Base-by-base conservation (phyloP, 2,888 invertebrate genomes). In the Alentia gelatinosa region DNA sequence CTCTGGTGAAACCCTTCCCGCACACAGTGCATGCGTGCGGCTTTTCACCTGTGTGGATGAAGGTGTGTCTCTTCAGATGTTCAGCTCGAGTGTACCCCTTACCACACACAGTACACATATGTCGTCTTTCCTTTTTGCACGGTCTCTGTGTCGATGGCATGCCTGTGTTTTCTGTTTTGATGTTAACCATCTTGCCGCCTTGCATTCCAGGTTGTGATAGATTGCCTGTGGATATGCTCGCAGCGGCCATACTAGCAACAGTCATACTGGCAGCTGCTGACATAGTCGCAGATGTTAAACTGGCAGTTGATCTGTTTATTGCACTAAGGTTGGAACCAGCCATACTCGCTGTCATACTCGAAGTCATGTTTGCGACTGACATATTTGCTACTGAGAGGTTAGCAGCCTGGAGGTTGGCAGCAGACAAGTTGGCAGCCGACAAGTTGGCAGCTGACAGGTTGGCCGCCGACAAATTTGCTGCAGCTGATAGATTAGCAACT, bases 11-110 rank as follows among this genome's bases (percentile, higher is more conserved):
- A 0, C 35, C 37, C 23, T 37, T 50, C 56, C 50, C 33, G 39
- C 89, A 89, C n/a, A 33, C n/a, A 5, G 56, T 15, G 37, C 89
- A 89, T 35, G n/a, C 56, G 35, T 56, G 63, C 7, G 89, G 56
- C 5, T 63, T 56, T 12, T 89, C 50, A 9, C 63, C 37, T 56
- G 89, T 35, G 89, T 89, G 89, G 42, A 50, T 88, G 40, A 33
- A 47, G 19, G 35, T 47, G 88, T 88, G 88, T 9, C 33, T 39
- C 47, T 89, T 56, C 23, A 89, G 33, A 37, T 47, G 47, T 7
- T 37, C 50, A 12, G 50, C 23, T 23, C 47, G 26, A n/a, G 33
- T 37, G 37, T 37, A 89, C 35, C 56, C 39, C 63, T 89, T 89
- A 19, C 56, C 56, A 33, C 89, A 89, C 5, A 23, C 7, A 15